Conservation (phyloP, 1,140 invertebrate species). For the Drosophila ananassae region DNA sequence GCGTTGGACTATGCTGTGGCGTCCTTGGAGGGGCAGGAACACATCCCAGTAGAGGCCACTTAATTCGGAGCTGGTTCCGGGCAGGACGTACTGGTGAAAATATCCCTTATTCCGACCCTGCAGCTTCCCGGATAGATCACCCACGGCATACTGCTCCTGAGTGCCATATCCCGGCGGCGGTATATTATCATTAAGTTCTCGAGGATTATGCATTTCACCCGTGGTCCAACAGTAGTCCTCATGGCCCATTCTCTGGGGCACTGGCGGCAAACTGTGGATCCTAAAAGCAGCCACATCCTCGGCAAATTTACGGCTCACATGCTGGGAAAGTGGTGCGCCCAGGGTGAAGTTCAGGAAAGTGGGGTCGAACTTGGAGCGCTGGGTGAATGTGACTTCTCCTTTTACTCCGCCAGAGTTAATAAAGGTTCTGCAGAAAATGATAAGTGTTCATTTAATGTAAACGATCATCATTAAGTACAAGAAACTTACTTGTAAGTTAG, state of each 20-base stretch:
- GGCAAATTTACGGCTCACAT: conserved; percentile 79
- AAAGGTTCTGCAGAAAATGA: conserved; percentile 85
- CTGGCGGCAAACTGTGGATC: conserved; percentile 89
- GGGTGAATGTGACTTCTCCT: conserved; percentile 91
- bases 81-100: conserved; percentile 88
- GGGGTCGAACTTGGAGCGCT: conserved; percentile 93
- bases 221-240: conserved; percentile 87
- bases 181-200: conserved; percentile 85
- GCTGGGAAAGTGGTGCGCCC: conserved; percentile 73
- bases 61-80: conserved; percentile 88
- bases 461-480: not conserved
- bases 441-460: too few species aligned
- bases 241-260: conserved; percentile 85
- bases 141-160: conserved; percentile 94
- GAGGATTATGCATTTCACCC: conserved; percentile 89
- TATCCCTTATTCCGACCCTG: conserved; percentile 89
- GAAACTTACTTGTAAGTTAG: conserved; percentile 88
- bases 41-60: conserved; percentile 92
- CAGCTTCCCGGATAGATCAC: conserved; percentile 95
- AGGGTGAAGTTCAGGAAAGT: conserved; percentile 92
- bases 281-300: conserved; percentile 86
- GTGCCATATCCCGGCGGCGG: conserved; percentile 90
- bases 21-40: conserved; percentile 93
- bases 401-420: conserved; percentile 92
- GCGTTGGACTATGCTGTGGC: conserved; percentile 91